Conservation (phyloP, 2,797 vertebrate genomes). For the Perdix hodgsoniae region DNA sequence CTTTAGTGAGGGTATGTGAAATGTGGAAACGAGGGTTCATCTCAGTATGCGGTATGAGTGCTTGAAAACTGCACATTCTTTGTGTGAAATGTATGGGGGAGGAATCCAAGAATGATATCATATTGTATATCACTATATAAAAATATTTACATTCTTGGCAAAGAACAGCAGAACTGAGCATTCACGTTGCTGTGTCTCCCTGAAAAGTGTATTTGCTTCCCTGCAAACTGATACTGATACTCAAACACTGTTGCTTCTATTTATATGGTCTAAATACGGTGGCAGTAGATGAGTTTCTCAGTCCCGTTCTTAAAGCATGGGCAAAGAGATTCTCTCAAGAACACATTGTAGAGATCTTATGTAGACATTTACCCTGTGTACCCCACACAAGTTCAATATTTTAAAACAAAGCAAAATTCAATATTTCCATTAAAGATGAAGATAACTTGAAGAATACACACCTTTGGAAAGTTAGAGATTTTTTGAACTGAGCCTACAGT, state of each 20-base stretch:
- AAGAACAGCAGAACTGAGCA: neutral
- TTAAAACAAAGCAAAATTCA: neutral
- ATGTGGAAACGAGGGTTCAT: neutral
- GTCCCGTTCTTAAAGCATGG: neutral
- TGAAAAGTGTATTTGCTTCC: conserved; percentile 1
- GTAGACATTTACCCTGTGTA: neutral
- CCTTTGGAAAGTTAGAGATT: neutral
- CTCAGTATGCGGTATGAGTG: neutral
- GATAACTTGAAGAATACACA: neutral
- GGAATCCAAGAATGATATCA: conserved; percentile 5
- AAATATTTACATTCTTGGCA: conserved; percentile 33
- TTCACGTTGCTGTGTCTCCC: neutral
- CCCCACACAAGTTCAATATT: neutral
- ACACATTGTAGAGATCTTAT: neutral
- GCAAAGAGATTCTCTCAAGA: neutral
- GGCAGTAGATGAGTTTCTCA: neutral
- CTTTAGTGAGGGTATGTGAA: neutral
- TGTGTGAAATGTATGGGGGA: neutral
- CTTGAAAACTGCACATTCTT: neutral
- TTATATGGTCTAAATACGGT: neutral
- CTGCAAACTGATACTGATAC: neutral
- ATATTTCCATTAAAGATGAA: neutral
- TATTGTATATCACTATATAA: neutral
- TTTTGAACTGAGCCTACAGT: neutral
- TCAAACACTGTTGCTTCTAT: neutral